Percentiles rank a stretch among this genome's conserved stretches.
phyloP scores from a whole-genome alignment of 2,888 invertebrate species.

The Laothoe populi region DNA sequence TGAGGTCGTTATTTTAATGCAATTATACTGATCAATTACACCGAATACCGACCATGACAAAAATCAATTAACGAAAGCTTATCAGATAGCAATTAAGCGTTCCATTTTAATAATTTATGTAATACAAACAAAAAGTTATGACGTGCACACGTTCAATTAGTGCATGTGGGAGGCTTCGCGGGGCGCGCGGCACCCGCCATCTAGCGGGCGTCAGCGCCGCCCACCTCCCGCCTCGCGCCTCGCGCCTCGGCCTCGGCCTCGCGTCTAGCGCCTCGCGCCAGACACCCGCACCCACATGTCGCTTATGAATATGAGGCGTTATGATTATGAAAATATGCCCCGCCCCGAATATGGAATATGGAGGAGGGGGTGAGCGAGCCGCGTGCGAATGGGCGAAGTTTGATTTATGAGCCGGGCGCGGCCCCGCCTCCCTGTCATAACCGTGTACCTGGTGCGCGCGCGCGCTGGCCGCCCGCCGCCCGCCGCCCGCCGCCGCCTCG shows the following conservation, averaged over 20 bases:
- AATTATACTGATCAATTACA: conserved; percentile 20
- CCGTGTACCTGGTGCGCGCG: conserved; percentile 87
- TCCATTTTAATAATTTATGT: conserved; percentile 50
- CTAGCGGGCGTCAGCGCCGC: conserved; percentile 78
- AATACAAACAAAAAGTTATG: conserved; percentile 75
- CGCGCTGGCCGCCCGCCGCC: conserved; percentile 70
- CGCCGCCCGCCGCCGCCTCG: conserved; percentile 73
- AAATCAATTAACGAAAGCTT: conserved; percentile 45
- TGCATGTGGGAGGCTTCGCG: conserved; percentile 80
- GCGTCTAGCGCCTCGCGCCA: conserved; percentile 42
- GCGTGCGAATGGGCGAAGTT: conserved; percentile 87
- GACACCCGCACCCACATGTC: conserved; percentile 67
- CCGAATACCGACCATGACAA: conserved; percentile 31
- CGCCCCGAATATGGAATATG: conserved; percentile 86
- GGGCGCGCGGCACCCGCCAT: conserved; percentile 74
- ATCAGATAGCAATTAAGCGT: conserved; percentile 42
- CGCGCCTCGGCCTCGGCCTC: conserved; percentile 42
- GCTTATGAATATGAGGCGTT: conserved; percentile 85
- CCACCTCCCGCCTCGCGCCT: conserved; percentile 63
- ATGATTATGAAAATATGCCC: conserved; percentile 85
- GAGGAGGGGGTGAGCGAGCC: conserved; percentile 86
- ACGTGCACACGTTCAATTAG: conserved; percentile 78
- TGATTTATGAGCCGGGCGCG: conserved; percentile 88
- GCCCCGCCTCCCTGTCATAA: conserved; percentile 89
- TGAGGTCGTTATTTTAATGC: conserved; percentile 14